Conservation (phyloP, 1,140 invertebrate genomes). For the Drosophila ohnishii region DNA sequence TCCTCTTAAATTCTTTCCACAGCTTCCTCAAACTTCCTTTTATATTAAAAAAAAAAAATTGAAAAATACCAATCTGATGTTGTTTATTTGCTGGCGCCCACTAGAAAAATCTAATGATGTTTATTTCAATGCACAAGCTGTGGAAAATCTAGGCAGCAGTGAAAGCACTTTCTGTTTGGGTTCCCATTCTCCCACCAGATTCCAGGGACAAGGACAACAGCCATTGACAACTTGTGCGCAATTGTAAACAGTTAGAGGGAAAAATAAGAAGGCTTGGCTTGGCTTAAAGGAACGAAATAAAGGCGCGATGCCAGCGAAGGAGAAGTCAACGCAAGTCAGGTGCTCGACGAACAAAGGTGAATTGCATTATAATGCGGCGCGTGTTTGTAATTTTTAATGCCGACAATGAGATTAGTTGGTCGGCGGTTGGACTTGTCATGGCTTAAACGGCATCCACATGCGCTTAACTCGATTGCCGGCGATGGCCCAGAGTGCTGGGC, state of each 20-base stretch:
- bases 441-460: slow-evolving; percentile 48
- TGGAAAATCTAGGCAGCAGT: slow-evolving; percentile 19
- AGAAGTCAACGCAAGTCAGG: slow-evolving; percentile 29
- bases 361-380: slow-evolving; percentile 46
- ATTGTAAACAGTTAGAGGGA: slow-evolving; percentile 34
- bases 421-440: slow-evolving; percentile 26
- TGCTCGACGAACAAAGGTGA: slow-evolving; percentile 41
- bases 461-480: slow-evolving; percentile 49
- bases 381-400: slow-evolving; percentile 60
- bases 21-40: not conserved
- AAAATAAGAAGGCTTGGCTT: not conserved
- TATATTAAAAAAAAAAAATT: not conserved
- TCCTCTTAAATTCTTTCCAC: not conserved
- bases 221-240: slow-evolving; percentile 34
- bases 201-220: slow-evolving; percentile 35
- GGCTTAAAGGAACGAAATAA: slow-evolving; percentile 22
- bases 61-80: not conserved
- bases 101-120: slow-evolving; percentile 29
- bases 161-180: slow-evolving; percentile 18
- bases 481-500: slow-evolving; percentile 24
- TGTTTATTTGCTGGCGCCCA: slow-evolving; percentile 20
- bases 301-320: slow-evolving; percentile 6
- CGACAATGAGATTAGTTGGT: slow-evolving; percentile 48
- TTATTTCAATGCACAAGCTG: slow-evolving; percentile 39
- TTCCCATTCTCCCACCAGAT: not conserved